phyloP scores from a whole-genome alignment of 2,888 invertebrate species.

The Calephelis perditalis region DNA sequence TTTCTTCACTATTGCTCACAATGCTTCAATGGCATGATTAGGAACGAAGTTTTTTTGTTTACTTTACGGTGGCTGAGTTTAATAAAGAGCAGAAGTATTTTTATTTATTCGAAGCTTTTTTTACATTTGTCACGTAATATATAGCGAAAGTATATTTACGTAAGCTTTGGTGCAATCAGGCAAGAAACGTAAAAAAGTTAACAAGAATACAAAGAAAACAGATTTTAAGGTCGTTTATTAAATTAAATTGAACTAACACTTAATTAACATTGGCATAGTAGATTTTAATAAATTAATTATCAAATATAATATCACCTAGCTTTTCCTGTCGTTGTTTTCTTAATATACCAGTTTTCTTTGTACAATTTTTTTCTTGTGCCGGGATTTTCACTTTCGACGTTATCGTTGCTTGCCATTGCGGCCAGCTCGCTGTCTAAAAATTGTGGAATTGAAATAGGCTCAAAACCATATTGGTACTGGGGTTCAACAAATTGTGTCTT shows the following conservation, averaged over 20 bases:
- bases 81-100: conserved; percentile 39
- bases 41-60: conserved; percentile 45
- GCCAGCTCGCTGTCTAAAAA: conserved; percentile 62
- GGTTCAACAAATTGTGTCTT: conserved; percentile 66
- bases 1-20: conserved; percentile 33
- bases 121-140: conserved; percentile 63
- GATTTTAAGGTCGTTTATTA: conserved; percentile 17
- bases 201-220: not conserved
- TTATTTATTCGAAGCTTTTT: conserved; percentile 41
- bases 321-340: conserved; percentile 60
- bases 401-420: conserved; percentile 61
- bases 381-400: conserved; percentile 60
- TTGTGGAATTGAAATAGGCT: conserved; percentile 56
- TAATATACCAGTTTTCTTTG: conserved; percentile 70
- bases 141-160: conserved; percentile 62
- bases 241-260: conserved; percentile 24
- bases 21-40: conserved; percentile 32
- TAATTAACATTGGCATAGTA: conserved; percentile 32
- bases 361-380: conserved; percentile 62
- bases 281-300: conserved; percentile 42
- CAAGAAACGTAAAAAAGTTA: conserved; percentile 3
- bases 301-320: conserved; percentile 56
- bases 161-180: conserved; percentile 33
- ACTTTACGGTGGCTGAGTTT: conserved; percentile 51
- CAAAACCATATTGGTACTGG: conserved; percentile 71